Conservation (phyloP, 2,888 invertebrate genomes). For the Apoda limacodes region DNA sequence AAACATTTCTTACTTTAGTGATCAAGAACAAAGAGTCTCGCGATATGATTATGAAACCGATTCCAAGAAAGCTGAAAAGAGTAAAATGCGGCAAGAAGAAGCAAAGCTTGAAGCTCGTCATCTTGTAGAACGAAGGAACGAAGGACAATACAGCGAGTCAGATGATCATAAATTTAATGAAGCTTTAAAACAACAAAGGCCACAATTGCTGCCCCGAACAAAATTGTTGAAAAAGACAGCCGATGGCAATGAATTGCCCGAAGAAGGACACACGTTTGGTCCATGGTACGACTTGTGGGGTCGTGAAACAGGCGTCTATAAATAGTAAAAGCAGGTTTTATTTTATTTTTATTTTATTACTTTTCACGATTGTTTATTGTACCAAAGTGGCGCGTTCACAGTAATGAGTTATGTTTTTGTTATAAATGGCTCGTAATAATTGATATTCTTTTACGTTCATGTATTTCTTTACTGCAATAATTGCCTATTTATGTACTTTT, state of each 20-base stretch:
- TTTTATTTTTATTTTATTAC: constrained; percentile 28
- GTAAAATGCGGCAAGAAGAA: constrained; percentile 61
- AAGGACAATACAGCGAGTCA: constrained; percentile 60
- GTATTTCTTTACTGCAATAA: too few relatives aligned
- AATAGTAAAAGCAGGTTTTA: constrained; percentile 33
- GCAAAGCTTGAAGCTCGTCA: constrained; percentile 55
- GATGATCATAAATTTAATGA: constrained; percentile 70
- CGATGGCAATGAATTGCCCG: constrained; percentile 58
- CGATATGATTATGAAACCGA: constrained; percentile 64
- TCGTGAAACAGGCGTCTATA: constrained; percentile 75
- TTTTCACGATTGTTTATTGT: constrained; percentile 17
- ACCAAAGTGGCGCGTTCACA: too few relatives aligned
- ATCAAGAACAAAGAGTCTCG: constrained; percentile 49
- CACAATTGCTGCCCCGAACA: constrained; percentile 76
- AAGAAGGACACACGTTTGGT: constrained; percentile 80
- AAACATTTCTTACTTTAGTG: constrained; percentile 61
- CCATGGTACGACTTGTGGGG: constrained; percentile 94
- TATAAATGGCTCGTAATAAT: too few relatives aligned
- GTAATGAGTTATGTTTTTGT: too few relatives aligned
- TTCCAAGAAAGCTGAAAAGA: constrained; percentile 64
- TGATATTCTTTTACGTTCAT: too few relatives aligned
- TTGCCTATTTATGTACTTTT: too few relatives aligned
- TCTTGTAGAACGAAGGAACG: constrained; percentile 47
- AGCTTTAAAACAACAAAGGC: constrained; percentile 60
- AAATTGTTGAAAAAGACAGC: constrained; percentile 73